Evolutionary conservation across 2,888 invertebrate genomes (phyloP).

Genomic region (Fragum fragum): DNA sequence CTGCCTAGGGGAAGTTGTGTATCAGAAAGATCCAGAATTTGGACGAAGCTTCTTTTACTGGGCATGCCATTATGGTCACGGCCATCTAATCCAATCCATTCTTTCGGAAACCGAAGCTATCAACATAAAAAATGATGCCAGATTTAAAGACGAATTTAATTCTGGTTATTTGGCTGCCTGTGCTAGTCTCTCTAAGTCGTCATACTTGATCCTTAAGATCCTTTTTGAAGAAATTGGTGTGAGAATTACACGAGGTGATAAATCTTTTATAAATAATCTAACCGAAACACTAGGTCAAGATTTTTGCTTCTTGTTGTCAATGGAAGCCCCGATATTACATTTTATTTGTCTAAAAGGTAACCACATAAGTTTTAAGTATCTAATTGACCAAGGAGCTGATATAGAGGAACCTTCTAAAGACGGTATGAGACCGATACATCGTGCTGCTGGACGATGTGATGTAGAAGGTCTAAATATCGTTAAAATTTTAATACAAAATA

Average conservation of each 20-base stretch:
- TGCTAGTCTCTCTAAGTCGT: conserved; percentile 27
- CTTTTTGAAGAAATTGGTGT: neutral
- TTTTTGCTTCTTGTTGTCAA: conserved; percentile 40
- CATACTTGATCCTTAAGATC: conserved; percentile 41
- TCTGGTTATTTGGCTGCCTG: conserved; percentile 62
- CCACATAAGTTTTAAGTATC: conserved; percentile 39
- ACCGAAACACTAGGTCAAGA: conserved; percentile 36
- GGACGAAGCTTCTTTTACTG: conserved; percentile 65
- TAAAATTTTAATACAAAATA: conserved; percentile 43
- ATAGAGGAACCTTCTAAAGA: conserved; percentile 50
- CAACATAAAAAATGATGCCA: conserved; percentile 45
- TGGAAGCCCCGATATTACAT: conserved; percentile 63
- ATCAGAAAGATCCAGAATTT: conserved; percentile 49
- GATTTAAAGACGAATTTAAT: conserved; percentile 58
- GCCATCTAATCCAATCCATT: conserved; percentile 41
- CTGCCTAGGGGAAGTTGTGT: conserved; percentile 54
- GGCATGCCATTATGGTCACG: conserved; percentile 64
- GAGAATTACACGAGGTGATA: conserved; percentile 5
- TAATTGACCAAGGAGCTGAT: conserved; percentile 57
- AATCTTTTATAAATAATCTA: conserved; percentile 21
- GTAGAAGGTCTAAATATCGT: conserved; percentile 43
- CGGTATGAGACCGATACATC: conserved; percentile 60
- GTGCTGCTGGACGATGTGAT: conserved; percentile 46
- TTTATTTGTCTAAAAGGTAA: conserved; percentile 58
- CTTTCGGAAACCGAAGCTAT: conserved; percentile 48